These are phyloP conservation scores for Acanthopagrus latus DNA, from an alignment of 2,797 vertebrate genomes.

Conservation along the genomic window DNA sequence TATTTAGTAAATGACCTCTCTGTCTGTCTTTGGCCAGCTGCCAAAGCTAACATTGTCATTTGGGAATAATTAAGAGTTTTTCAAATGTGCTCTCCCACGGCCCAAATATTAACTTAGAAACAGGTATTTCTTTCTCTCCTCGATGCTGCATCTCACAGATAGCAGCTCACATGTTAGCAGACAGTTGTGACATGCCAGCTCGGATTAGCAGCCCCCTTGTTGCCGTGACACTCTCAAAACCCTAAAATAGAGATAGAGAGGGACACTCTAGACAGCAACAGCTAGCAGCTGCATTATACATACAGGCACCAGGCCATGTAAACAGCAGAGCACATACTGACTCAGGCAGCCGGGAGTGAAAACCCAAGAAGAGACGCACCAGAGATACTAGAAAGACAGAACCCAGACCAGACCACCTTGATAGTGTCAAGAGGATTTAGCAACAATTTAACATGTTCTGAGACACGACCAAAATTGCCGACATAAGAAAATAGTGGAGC, in stretches of 20 bases:
- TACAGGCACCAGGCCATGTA: constrained; percentile 40
- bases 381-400: constrained; percentile 13
- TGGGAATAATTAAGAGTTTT: background rate
- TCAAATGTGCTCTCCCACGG: background rate
- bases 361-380: constrained; percentile 21
- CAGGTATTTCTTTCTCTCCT: background rate
- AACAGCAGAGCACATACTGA: constrained; percentile 49
- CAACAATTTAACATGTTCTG: constrained; percentile 16
- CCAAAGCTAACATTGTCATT: background rate
- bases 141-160: constrained; percentile 18
- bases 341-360: constrained; percentile 38
- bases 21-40: background rate
- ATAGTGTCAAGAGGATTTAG: constrained; percentile 26
- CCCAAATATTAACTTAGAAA: background rate
- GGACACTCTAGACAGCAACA: constrained; percentile 71
- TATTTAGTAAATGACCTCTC: background rate
- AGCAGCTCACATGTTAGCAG: constrained; percentile 29
- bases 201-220: constrained; percentile 62
- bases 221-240: constrained; percentile 50
- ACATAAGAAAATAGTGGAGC: constrained; percentile 18
- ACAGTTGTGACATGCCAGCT: constrained; percentile 73
- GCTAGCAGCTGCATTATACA: constrained; percentile 68
- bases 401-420: constrained; percentile 11
- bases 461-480: constrained; percentile 14
- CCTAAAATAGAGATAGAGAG: constrained; percentile 83